phyloP scores from a whole-genome alignment of 2,113 vertebrate species.

The Thomomys bottae region DNA sequence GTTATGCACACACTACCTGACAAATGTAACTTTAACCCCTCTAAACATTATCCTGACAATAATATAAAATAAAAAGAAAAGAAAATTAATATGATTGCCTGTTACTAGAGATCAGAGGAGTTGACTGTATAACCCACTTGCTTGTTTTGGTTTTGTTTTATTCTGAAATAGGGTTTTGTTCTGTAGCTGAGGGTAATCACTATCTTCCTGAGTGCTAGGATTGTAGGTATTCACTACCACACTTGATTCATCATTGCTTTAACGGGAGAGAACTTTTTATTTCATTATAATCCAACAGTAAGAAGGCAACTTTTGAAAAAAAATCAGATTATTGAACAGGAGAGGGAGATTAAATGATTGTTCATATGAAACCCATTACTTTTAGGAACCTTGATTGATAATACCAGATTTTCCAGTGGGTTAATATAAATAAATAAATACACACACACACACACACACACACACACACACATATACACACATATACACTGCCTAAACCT shows the following conservation, averaged over 20 bases:
- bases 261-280: not conserved
- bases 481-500: not conserved
- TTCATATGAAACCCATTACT: constrained; percentile 37
- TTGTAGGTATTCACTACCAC: not conserved
- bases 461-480: no score
- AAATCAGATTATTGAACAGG: constrained; percentile 38
- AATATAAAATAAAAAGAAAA: no score
- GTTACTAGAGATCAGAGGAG: not conserved
- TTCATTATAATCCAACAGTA: constrained; percentile 13
- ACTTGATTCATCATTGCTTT: not conserved
- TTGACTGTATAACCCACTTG: not conserved
- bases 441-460: no score
- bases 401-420: not conserved
- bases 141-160: not conserved
- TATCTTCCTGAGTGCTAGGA: not conserved
- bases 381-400: constrained; percentile 35
- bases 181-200: not conserved
- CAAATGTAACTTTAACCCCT: no score
- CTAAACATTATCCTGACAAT: no score
- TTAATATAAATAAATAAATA: not conserved
- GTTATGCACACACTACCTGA: no score
- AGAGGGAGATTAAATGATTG: not conserved
- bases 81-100: constrained; percentile 13
- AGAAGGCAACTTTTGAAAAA: not conserved
- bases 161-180: not conserved